Percentiles rank a stretch among this genome's conserved stretches.
phyloP scores from a whole-genome alignment of 2,797 vertebrate genomes.

The Coendou prehensilis region DNA sequence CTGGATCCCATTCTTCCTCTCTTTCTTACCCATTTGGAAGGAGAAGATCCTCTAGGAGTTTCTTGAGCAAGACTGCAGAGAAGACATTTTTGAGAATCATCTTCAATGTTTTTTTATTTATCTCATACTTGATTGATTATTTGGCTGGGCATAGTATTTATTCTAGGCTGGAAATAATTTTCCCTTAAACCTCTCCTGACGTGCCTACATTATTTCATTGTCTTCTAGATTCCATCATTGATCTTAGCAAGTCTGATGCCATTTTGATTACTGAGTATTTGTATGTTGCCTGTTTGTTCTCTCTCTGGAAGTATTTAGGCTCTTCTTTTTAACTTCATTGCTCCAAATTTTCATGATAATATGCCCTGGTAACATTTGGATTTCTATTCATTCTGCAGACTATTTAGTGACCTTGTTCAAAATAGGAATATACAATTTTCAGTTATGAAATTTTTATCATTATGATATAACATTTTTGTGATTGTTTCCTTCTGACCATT shows the following conservation, averaged over 20 bases:
- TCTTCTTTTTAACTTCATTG: slow-evolving; percentile 31
- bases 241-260: not conserved
- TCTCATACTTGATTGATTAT: not conserved
- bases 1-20: slow-evolving; percentile 18
- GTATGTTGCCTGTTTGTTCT: not conserved
- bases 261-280: slow-evolving; percentile 52
- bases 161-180: slow-evolving; percentile 41
- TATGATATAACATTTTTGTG: not conserved
- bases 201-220: not conserved
- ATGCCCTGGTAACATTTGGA: not conserved
- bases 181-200: slow-evolving; percentile 39
- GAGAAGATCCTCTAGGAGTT: slow-evolving; percentile 33
- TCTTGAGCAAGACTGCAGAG: not conserved
- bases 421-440: slow-evolving; percentile 42
- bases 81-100: not conserved
- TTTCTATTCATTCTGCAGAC: slow-evolving; percentile 20
- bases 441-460: not conserved
- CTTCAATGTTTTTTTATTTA: not conserved
- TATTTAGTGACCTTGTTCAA: not conserved
- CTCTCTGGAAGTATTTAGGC: not conserved
- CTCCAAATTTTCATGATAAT: slow-evolving; percentile 32
- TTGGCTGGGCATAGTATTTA: slow-evolving; percentile 27
- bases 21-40: slow-evolving; percentile 36
- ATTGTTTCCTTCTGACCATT: slow-evolving; percentile 13
- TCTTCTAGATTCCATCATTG: slow-evolving; percentile 9